These are phyloP conservation scores for Ethmia dodecea DNA, from an alignment of 2,888 invertebrate species.

Conservation along the genomic window DNA sequence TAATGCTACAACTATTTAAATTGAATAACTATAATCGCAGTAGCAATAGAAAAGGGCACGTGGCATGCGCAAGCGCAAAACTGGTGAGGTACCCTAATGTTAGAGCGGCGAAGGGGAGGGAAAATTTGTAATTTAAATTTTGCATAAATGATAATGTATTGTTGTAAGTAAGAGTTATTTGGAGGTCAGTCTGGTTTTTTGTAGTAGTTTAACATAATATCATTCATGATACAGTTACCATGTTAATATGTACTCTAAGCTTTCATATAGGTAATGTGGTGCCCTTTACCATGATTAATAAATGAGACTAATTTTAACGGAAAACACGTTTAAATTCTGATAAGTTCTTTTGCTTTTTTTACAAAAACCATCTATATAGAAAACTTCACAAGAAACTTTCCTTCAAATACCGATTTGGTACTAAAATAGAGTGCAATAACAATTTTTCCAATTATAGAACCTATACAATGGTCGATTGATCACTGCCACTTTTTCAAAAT, in stretches of 20 bases:
- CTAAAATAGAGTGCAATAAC: conserved; percentile 25
- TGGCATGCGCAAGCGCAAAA: conserved; percentile 15
- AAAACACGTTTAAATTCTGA: too few species aligned
- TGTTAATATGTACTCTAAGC: too few species aligned
- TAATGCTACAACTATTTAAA: background rate
- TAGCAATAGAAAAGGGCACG: conserved; percentile 16
- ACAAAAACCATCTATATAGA: too few species aligned
- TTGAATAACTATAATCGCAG: conserved; percentile 7
- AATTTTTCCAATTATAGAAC: conserved; percentile 31
- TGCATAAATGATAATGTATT: too few species aligned
- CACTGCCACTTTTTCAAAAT: conserved; percentile 29
- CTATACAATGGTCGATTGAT: conserved; percentile 40
- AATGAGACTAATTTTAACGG: too few species aligned
- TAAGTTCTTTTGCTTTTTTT: too few species aligned
- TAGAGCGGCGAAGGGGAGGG: conserved; percentile 8
- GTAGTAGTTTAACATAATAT: too few species aligned
- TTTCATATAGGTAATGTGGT: too few species aligned
- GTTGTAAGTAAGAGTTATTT: too few species aligned
- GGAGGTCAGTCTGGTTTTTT: too few species aligned
- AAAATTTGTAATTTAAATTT: background rate
- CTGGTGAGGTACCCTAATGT: conserved; percentile 18
- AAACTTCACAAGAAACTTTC: background rate
- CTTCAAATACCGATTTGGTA: conserved; percentile 4
- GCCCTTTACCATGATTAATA: too few species aligned
- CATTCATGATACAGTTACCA: too few species aligned